Evolutionary conservation across 2,113 vertebrate species (phyloP).

Genomic region (Ptychochromis oligacanthus): DNA sequence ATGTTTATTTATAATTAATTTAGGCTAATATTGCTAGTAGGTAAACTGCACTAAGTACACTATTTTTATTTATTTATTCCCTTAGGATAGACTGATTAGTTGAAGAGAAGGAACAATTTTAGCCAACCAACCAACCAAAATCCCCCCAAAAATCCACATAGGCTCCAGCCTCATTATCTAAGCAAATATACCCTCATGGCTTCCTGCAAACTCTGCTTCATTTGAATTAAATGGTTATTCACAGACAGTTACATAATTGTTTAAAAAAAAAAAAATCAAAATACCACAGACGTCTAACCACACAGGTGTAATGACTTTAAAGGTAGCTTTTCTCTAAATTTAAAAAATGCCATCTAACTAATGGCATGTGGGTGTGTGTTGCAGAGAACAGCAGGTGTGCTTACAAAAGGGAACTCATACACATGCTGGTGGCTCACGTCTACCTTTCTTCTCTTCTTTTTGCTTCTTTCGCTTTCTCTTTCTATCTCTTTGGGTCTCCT

Average conservation of each 20-base stretch:
- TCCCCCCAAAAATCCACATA: background rate
- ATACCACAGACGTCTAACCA: background rate
- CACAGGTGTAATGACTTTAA: background rate
- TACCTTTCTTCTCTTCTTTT: constrained; percentile 7
- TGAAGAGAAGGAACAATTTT: background rate
- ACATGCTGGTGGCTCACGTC: constrained; percentile 12
- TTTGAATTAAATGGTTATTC: constrained; percentile 1
- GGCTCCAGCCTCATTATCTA: constrained; percentile 1
- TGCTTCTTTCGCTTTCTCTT: background rate
- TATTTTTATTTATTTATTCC: background rate
- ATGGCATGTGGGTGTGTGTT: background rate
- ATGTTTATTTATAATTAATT: constrained; percentile 1
- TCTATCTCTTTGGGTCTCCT: constrained; percentile 7
- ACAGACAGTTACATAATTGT: background rate
- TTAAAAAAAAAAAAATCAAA: background rate
- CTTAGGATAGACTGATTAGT: background rate
- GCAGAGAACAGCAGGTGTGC: constrained; percentile 30
- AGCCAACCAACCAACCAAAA: background rate
- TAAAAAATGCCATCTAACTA: background rate
- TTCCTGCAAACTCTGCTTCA: background rate
- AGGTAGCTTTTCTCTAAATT: background rate
- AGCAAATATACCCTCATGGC: constrained; percentile 5
- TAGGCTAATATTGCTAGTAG: background rate
- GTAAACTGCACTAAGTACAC: background rate
- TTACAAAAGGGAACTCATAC: constrained; percentile 4